Base-by-base conservation (phyloP, 2,113 vertebrate species). In the Sebastes schlegelii region DNA sequence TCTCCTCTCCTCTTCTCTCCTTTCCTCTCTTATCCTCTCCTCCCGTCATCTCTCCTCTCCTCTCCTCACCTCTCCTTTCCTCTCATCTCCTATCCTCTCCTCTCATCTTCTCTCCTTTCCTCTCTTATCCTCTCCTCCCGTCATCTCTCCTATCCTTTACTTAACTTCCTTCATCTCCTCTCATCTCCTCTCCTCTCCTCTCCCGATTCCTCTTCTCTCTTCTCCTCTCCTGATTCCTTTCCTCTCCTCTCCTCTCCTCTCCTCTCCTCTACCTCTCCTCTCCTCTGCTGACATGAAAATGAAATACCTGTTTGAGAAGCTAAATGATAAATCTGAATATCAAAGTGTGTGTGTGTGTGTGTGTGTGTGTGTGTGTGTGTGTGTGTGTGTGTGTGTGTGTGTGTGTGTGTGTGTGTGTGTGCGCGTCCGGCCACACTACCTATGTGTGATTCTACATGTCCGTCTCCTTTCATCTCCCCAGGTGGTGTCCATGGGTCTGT, bases 401-500 rank as follows among this genome's bases (percentile, higher is more conserved):
- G 19, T 45, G 13, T 51, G 17, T 7, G 34, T 58, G 14, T 6
- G 19, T 16, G 34, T 69, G 34, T 55, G 14, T 34, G 19, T 10
- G n/a, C 49, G 10, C 8, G 12, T 19, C 14, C 60, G 60, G 16
- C n/a, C n/a, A 49, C 21, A 34, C 13, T 76, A 6, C 16, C 60
- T 78, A 19, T 63, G 19, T 60, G 61, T 55, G 5, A 13, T 51
- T 63, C 23, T 73, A 52, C n/a, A 1, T 52, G 8, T 34, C 7
- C 26, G 42, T 48, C 19, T 71, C n/a, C 54, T 5, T 42, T 79
- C 46, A 21, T 68, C 45, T 60, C 51, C 48, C 4, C 86, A 94
- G 91, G 92, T 95, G 86, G 93, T 91, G 84, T 90, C 86, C 61
- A 91, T 93, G 92, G 92, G 93, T 68, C 89, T 94, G 73, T 94